Evolutionary conservation across 2,113 vertebrate genomes (phyloP), one percentile per base, ranked within the genome.

Genomic region (Paralichthys olivaceus): DNA sequence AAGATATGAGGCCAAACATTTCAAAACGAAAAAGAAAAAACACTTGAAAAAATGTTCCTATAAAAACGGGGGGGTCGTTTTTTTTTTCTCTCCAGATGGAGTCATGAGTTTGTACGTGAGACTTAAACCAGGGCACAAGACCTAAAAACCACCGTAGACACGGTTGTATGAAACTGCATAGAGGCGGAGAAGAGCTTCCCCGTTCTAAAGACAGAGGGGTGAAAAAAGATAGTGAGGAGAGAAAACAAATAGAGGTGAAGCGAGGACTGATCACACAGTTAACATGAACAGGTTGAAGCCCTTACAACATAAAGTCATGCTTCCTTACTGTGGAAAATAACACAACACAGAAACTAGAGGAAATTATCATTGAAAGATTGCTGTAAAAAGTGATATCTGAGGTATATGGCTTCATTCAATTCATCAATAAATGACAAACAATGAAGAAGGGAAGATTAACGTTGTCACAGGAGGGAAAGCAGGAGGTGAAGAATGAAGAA

Each of bases 341-440:
- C 69, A 84, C 75, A 83, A 77, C 75, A 88, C 54, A 80, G 60
- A 72, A 87, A 88, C 37, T 54, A 92, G 67, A 77, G 61, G 75
- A 77, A 83, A 57, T n/a, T 72, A 84, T 81, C 57, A 59, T 72
- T 84, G 81, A 77, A 40, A 43, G 71, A 80, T 78, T 76, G n/a
- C 28, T 72, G 67, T 85, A 77, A 80, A 84, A 88, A 82, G 79
- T 82, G 66, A 75, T 61, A 77, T 90, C 72, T 81, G 89, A 88
- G 87, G 85, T 91, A 92, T 91, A 92, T 91, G 93, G 90, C 90
- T 92, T 91, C 75, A 79, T 83, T 79, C 84, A 26, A 57, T 69
- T 63, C 56, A 40, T 40, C 20, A 75, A 64, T 59, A 77, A 32
- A 54, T 51, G 59, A 77, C 53, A 74, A 83, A 84, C 34, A 69